Percentiles rank a stretch among this genome's conserved stretches.
Conservation (phyloP, 2,113 vertebrate species). For the Aegithalos caudatus region DNA sequence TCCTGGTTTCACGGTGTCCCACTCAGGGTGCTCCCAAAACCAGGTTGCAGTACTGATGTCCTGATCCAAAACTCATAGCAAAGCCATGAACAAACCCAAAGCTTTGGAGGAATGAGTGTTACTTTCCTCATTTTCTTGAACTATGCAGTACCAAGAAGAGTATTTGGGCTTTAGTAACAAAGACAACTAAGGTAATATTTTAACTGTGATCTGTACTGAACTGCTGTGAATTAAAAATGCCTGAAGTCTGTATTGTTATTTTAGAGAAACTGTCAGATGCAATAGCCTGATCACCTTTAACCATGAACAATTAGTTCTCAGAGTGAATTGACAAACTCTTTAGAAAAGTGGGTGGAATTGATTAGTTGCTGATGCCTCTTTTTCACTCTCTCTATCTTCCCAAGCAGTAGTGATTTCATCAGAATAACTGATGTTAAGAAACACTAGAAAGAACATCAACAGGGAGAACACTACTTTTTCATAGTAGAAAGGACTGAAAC, state of each 20-base stretch:
- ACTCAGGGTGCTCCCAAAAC: background rate
- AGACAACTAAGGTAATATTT: background rate
- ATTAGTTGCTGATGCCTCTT: background rate
- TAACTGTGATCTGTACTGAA: background rate
- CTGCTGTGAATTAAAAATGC: background rate
- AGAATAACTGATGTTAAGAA: background rate
- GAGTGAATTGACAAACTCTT: background rate
- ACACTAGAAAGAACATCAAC: background rate
- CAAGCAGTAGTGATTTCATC: background rate
- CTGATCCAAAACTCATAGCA: background rate
- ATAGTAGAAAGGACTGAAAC: background rate
- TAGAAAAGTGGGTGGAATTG: background rate
- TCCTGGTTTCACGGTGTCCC: background rate
- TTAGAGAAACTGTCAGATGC: background rate
- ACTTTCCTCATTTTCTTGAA: background rate
- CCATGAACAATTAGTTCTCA: background rate
- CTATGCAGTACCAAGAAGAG: background rate
- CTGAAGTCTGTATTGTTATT: background rate
- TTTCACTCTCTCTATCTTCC: background rate
- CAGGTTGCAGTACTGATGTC: background rate
- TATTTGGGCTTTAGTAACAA: background rate
- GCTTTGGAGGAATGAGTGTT: background rate
- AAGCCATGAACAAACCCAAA: background rate
- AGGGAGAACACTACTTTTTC: background rate
- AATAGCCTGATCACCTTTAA: background rate